Percentiles rank a stretch among this genome's conserved stretches.
Conservation (phyloP, 2,888 invertebrate species). For the Cetonia aurata region DNA sequence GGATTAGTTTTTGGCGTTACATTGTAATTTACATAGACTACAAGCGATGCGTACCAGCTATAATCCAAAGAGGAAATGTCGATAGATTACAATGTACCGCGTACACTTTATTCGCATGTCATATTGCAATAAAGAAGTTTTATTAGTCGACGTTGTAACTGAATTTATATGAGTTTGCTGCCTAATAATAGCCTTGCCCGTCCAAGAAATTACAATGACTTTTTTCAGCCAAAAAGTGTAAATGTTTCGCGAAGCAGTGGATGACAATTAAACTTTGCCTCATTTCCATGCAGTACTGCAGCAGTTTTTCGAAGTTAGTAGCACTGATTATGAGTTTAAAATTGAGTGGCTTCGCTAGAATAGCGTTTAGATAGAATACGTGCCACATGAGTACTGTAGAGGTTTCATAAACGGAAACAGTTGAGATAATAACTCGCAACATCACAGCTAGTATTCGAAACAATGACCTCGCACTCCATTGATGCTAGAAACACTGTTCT, state of each 20-base stretch:
- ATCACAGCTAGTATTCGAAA: too few relatives aligned
- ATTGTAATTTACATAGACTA: conserved; percentile 7
- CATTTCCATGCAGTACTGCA: conserved; percentile 15
- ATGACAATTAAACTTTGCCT: conserved; percentile 15
- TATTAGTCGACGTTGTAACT: conserved; percentile 32
- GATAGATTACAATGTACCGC: conserved; percentile 27
- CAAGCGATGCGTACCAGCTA: conserved; percentile 19
- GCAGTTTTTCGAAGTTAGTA: background rate
- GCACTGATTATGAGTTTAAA: background rate
- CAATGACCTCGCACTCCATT: too few relatives aligned
- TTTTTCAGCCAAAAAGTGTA: conserved; percentile 10
- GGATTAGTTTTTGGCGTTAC: background rate
- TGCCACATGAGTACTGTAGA: too few relatives aligned
- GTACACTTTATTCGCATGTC: conserved; percentile 31
- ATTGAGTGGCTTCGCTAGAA: too few relatives aligned
- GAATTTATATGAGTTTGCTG: conserved; percentile 30
- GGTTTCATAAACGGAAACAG: too few relatives aligned
- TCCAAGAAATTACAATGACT: conserved; percentile 23
- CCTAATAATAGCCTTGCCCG: conserved; percentile 30
- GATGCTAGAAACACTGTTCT: too few relatives aligned
- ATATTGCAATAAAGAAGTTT: conserved; percentile 37
- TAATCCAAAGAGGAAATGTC: conserved; percentile 10
- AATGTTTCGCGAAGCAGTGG: conserved; percentile 15
- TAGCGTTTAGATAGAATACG: too few relatives aligned
- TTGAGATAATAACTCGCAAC: too few relatives aligned